Percentiles rank a stretch among this genome's conserved stretches.
Conservation (phyloP, 2,113 vertebrate species). For the Morphnarchus princeps region DNA sequence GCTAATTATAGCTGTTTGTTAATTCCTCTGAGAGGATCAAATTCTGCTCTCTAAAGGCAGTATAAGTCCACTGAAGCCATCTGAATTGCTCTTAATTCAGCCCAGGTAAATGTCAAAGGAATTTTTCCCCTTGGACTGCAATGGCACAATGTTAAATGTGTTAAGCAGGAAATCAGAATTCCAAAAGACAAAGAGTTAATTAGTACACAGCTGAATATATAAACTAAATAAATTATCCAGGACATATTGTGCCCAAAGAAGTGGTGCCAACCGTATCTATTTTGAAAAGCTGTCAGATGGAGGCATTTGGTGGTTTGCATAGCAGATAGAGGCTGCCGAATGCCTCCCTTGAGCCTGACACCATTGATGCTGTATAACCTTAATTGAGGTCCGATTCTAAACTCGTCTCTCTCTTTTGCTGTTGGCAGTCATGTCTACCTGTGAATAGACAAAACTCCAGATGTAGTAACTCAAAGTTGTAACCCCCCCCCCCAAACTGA, state of each 20-base stretch:
- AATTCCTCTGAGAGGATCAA: background rate
- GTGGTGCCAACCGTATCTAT: constrained; percentile 38
- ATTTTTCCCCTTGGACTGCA: background rate
- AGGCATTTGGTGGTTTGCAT: constrained; percentile 11
- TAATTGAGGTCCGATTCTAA: background rate
- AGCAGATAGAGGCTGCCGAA: constrained; percentile 10
- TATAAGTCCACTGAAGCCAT: background rate
- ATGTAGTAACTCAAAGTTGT: background rate
- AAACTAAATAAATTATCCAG: constrained; percentile 40
- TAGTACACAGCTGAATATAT: constrained; percentile 9
- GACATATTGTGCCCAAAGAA: constrained; percentile 46
- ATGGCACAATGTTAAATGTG: background rate
- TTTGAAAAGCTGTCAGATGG: constrained; percentile 58
- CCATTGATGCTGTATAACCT: background rate
- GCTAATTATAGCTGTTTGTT: background rate
- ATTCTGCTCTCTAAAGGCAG: background rate
- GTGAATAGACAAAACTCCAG: constrained; percentile 41
- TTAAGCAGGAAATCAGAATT: constrained; percentile 5
- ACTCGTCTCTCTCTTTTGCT: background rate
- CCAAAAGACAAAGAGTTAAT: constrained; percentile 46
- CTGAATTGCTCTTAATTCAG: background rate
- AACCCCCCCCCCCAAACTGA: background rate
- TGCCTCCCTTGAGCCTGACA: background rate
- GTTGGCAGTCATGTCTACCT: background rate
- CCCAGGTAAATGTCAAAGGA: background rate